Evolutionary conservation across 2,888 invertebrate species (phyloP).

Genomic region (Sinodicranocentrus sp.): DNA sequence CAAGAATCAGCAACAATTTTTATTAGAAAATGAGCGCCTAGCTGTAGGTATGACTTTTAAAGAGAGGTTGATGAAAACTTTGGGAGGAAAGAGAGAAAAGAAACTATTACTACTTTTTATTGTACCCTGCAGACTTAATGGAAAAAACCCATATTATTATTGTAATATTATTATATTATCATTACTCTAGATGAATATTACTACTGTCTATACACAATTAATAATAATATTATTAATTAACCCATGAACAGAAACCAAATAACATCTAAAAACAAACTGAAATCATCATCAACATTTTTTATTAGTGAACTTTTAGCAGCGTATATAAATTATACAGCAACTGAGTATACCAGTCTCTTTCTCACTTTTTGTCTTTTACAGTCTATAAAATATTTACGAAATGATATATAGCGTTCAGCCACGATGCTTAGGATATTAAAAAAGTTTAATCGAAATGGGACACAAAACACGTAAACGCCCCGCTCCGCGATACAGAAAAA

Average conservation of each 20-base stretch:
- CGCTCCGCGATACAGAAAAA: constrained; percentile 35
- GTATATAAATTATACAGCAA: constrained; percentile 39
- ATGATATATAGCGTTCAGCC: constrained; percentile 26
- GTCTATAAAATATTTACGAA: constrained; percentile 44
- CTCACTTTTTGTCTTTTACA: constrained; percentile 68
- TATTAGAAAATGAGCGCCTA: constrained; percentile 17
- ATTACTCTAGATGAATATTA: constrained; percentile 14
- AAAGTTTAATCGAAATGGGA: constrained; percentile 51
- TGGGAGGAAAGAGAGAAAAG: not conserved
- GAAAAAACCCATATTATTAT: constrained; percentile 32
- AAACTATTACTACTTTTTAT: constrained; percentile 23
- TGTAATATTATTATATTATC: constrained; percentile 30
- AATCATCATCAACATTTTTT: constrained; percentile 52
- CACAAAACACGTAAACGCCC: constrained; percentile 49
- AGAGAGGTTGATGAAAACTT: not conserved
- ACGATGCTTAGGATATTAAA: constrained; percentile 6
- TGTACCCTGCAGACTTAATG: constrained; percentile 40
- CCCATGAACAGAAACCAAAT: constrained; percentile 23
- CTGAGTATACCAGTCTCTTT: constrained; percentile 70
- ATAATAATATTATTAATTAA: constrained; percentile 28
- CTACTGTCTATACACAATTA: constrained; percentile 26
- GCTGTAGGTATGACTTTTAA: not conserved
- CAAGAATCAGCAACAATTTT: constrained; percentile 13
- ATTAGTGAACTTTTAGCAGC: constrained; percentile 44
- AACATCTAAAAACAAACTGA: not conserved